Evolutionary conservation across 2,113 vertebrate species (phyloP).

Genomic region (Podocnemis expansa): DNA sequence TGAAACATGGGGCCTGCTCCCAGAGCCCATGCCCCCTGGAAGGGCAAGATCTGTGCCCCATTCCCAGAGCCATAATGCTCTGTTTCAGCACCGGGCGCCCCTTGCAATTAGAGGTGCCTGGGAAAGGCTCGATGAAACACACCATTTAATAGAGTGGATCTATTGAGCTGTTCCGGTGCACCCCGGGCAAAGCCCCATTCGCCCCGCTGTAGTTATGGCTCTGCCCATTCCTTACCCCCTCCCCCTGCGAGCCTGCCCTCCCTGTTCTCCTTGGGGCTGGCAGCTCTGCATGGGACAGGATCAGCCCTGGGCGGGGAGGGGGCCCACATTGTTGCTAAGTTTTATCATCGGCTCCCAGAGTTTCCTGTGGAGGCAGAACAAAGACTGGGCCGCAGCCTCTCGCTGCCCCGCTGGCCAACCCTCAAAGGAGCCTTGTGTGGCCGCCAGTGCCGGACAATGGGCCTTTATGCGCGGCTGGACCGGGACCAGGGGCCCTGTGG

Average conservation of each 20-base stretch:
- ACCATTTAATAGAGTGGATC: no score
- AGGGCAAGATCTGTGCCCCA: no score
- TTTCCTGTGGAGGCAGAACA: slow-evolving; percentile 11
- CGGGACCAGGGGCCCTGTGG: neutral
- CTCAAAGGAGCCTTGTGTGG: slow-evolving; percentile 1
- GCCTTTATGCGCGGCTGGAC: neutral
- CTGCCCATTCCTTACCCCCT: no score
- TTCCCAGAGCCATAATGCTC: no score
- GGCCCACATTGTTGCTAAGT: neutral
- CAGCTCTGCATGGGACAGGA: neutral
- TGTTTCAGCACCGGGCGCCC: no score
- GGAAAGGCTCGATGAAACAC: no score
- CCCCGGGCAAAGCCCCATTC: no score
- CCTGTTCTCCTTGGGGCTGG: neutral
- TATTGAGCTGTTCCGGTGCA: no score
- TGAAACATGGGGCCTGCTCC: no score
- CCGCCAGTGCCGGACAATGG: neutral
- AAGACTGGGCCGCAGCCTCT: neutral
- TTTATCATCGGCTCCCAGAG: neutral
- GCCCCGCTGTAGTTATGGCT: no score
- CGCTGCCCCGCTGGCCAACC: neutral
- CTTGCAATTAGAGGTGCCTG: no score
- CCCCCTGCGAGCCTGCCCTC: neutral
- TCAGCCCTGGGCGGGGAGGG: neutral
- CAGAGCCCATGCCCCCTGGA: neutral